phyloP scores from a whole-genome alignment of 2,888 invertebrate species.

The Drepana falcataria region DNA sequence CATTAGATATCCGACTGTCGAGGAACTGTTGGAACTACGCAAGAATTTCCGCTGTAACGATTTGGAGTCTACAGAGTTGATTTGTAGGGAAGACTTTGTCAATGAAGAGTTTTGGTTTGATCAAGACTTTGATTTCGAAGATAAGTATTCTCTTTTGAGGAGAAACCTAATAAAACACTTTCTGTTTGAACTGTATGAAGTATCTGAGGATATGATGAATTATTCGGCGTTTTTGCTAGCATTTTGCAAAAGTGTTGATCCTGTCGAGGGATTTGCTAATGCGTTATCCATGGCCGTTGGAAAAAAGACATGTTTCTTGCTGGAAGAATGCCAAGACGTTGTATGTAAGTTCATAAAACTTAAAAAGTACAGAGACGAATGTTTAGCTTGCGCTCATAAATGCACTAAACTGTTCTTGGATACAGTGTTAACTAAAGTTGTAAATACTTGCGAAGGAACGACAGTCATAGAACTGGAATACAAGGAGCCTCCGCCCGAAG shows the following conservation, averaged over 20 bases:
- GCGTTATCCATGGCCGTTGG: conserved; percentile 79
- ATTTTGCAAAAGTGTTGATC: conserved; percentile 79
- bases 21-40: conserved; percentile 73
- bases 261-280: conserved; percentile 75
- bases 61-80: conserved; percentile 47
- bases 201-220: conserved; percentile 67
- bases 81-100: conserved; percentile 49
- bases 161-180: conserved; percentile 72
- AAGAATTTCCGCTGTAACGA: conserved; percentile 71
- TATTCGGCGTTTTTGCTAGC: conserved; percentile 81
- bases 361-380: conserved; percentile 57
- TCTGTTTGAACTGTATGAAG: conserved; percentile 77
- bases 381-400: conserved; percentile 50
- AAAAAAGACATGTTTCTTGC: conserved; percentile 67
- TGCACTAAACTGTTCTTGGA: conserved; percentile 53
- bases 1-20: conserved; percentile 72
- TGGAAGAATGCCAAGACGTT: conserved; percentile 68
- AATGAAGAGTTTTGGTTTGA: conserved; percentile 61
- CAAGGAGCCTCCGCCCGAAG: conserved; percentile 31
- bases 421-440: conserved; percentile 42
- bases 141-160: conserved; percentile 39
- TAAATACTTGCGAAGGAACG: conserved; percentile 54
- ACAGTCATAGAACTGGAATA: conserved; percentile 55
- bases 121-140: conserved; percentile 39
- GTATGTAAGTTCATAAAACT: conserved; percentile 54